These are phyloP conservation scores for Sinosuthora webbiana DNA, from an alignment of 2,113 vertebrate genomes.

Conservation along the genomic window DNA sequence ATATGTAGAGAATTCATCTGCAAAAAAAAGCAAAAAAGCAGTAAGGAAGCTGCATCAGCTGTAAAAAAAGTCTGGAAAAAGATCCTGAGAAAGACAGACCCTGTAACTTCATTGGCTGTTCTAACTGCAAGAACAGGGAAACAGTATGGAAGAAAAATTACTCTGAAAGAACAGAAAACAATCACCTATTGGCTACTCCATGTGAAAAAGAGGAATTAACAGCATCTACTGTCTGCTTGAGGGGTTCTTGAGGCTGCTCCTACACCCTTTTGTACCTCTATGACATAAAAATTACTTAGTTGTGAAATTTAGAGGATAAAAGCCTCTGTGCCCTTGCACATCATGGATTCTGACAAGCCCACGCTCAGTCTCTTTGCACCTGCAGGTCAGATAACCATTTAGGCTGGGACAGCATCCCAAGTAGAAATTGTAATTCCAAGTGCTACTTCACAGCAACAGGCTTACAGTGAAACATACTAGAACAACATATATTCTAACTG, in stretches of 20 bases:
- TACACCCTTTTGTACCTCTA: not conserved
- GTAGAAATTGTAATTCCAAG: not conserved
- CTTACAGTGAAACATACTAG: not conserved
- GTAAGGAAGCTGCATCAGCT: not conserved
- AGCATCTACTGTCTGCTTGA: not conserved
- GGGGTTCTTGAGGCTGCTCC: not conserved
- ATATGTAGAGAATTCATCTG: not conserved
- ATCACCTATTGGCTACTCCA: not conserved
- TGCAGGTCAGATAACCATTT: not conserved
- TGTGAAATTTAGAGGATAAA: not conserved
- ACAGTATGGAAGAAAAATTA: not conserved
- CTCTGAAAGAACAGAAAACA: not conserved
- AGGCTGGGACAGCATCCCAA: not conserved
- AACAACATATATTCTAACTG: not conserved
- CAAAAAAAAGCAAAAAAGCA: not conserved
- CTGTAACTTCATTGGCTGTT: not conserved
- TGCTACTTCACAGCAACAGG: not conserved
- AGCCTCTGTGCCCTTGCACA: not conserved
- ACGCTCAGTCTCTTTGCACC: not conserved
- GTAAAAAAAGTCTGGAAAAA: not conserved
- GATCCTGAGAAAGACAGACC: not conserved
- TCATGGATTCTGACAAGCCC: not conserved
- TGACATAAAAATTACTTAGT: not conserved
- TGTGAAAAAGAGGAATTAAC: not conserved
- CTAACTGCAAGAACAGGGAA: not conserved